phyloP scores from a whole-genome alignment of 2,888 invertebrate species.

The Antheraea yamamai region DNA sequence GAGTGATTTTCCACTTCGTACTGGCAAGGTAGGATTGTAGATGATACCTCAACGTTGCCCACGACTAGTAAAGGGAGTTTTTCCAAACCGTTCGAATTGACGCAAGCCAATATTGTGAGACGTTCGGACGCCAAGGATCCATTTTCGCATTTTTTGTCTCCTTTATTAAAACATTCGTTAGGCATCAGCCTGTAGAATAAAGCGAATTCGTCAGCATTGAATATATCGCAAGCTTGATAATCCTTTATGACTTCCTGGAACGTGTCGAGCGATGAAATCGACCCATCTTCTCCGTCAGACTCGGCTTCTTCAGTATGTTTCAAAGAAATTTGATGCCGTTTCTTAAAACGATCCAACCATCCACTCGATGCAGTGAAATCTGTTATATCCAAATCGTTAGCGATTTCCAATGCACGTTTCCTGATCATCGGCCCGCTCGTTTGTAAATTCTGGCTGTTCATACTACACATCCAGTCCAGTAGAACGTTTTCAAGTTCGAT shows the following conservation, averaged over 20 bases:
- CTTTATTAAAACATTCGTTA: slow-evolving; percentile 28
- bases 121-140: slow-evolving; percentile 33
- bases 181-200: slow-evolving; percentile 35
- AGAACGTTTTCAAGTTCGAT: slow-evolving; percentile 18
- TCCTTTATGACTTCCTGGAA: slow-evolving; percentile 26
- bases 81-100: slow-evolving; percentile 39
- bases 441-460: slow-evolving; percentile 16
- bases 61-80: slow-evolving; percentile 32
- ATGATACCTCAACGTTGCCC: slow-evolving; percentile 32
- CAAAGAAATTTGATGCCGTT: slow-evolving; percentile 25
- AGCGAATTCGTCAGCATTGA: slow-evolving; percentile 33
- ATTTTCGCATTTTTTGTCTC: slow-evolving; percentile 33
- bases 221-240: slow-evolving; percentile 28
- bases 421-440: slow-evolving; percentile 21
- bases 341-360: slow-evolving; percentile 32
- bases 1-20: slow-evolving; percentile 31
- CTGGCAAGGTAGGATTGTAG: slow-evolving; percentile 30
- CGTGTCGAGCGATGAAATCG: slow-evolving; percentile 20
- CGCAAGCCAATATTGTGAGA: slow-evolving; percentile 37
- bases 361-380: slow-evolving; percentile 26
- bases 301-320: slow-evolving; percentile 23
- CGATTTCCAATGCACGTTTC: slow-evolving; percentile 23
- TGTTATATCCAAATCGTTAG: slow-evolving; percentile 21
- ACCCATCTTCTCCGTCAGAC: slow-evolving; percentile 18
- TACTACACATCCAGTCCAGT: slow-evolving; percentile 20